A percentile compares a stretch with the other conserved stretches of the same genome.
phyloP scores from a whole-genome alignment of 2,888 invertebrate species.

The Idaea aversata region DNA sequence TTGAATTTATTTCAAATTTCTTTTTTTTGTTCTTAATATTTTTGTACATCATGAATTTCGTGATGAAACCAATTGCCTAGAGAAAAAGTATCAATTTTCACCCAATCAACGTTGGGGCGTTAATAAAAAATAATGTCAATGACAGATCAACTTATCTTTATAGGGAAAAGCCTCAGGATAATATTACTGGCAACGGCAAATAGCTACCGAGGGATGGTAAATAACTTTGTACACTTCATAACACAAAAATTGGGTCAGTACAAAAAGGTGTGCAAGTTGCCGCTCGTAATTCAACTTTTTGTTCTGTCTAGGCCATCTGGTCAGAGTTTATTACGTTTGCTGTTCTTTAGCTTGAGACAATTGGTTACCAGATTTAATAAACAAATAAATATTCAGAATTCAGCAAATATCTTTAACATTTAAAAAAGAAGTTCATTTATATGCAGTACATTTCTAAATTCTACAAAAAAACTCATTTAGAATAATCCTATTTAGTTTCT shows the following conservation, averaged over 20 bases:
- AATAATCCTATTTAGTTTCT: no score
- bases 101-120: neutral
- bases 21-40: neutral
- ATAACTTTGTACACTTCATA: neutral
- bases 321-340: neutral
- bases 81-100: neutral
- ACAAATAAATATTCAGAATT: neutral
- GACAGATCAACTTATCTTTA: conserved; percentile 1
- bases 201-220: neutral
- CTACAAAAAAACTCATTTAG: no score
- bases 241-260: neutral
- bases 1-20: neutral
- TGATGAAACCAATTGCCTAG: neutral
- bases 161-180: neutral
- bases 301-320: neutral
- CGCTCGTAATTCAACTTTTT: neutral
- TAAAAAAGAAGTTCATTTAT: no score
- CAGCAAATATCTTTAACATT: neutral
- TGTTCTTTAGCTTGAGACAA: neutral
- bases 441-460: no score
- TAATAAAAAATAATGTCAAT: neutral
- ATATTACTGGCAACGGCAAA: neutral
- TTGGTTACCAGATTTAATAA: neutral
- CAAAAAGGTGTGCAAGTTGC: neutral
- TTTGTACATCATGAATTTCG: neutral